phyloP scores from a whole-genome alignment of 2,797 vertebrate species.

The Leuciscus waleckii region DNA sequence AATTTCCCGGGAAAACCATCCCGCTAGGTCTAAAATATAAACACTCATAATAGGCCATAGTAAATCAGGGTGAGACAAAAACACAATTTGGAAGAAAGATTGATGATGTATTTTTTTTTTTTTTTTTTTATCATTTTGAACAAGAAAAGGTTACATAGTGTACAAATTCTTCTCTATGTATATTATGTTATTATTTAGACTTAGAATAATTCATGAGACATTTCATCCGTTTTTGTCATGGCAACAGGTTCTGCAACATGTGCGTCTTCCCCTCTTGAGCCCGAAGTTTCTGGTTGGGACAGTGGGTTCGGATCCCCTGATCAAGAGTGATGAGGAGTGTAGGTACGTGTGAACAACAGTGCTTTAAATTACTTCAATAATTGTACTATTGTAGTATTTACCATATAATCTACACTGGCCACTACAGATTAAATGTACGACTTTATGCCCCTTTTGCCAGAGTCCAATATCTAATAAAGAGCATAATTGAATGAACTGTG shows the following conservation, averaged over 20 bases:
- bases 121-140: not conserved
- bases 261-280: conserved; percentile 93
- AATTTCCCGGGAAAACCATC: too few relatives aligned
- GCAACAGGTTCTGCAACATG: conserved; percentile 92
- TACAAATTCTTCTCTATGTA: not conserved
- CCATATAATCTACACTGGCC: not conserved
- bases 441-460: not conserved
- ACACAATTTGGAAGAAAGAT: too few relatives aligned
- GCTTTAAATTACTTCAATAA: not conserved
- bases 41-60: too few relatives aligned
- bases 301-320: conserved; percentile 96
- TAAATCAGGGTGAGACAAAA: too few relatives aligned
- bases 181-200: not conserved
- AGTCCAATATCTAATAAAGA: not conserved
- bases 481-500: not conserved
- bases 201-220: not conserved
- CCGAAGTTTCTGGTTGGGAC: conserved; percentile 98
- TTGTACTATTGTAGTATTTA: not conserved
- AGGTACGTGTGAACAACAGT: conserved; percentile 75
- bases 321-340: conserved; percentile 98
- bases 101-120: not conserved
- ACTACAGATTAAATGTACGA: not conserved
- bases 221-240: not conserved
- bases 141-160: too few relatives aligned
- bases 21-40: too few relatives aligned